A percentile compares a stretch with the other conserved stretches of the same genome.
Conservation (phyloP, 2,113 vertebrate genomes). For the Cololabis saira region DNA sequence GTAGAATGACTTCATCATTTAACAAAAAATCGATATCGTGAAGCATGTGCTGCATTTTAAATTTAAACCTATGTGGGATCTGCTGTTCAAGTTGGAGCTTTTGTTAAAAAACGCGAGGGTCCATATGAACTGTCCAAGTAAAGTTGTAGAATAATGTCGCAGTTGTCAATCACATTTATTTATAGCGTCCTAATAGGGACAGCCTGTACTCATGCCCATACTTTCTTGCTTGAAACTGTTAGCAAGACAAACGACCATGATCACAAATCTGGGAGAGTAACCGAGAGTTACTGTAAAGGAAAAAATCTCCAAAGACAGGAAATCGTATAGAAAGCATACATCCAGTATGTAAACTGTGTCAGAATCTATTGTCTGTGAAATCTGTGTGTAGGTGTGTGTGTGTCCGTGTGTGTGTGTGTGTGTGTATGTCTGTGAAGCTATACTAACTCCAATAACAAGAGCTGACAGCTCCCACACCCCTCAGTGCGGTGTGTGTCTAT, state of each 20-base stretch:
- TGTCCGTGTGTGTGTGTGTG: conserved; percentile 4
- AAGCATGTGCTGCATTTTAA: too few relatives aligned
- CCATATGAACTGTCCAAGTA: background rate
- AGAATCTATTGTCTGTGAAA: conserved; percentile 34
- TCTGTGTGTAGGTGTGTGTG: conserved; percentile 11
- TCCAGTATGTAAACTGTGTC: conserved; percentile 48
- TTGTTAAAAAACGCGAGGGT: background rate
- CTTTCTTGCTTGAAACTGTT: conserved; percentile 22
- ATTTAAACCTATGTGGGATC: too few relatives aligned
- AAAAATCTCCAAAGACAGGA: conserved; percentile 39
- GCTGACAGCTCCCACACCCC: conserved; percentile 84
- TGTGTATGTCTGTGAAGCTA: conserved; percentile 62
- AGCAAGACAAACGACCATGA: conserved; percentile 35
- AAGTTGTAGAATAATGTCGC: conserved; percentile 7
- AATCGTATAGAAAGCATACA: conserved; percentile 38
- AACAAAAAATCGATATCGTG: too few relatives aligned
- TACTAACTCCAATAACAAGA: conserved; percentile 80
- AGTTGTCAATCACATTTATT: conserved; percentile 4
- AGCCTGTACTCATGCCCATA: background rate
- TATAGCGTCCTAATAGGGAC: background rate
- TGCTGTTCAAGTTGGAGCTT: background rate
- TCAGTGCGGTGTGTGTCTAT: conserved; percentile 79
- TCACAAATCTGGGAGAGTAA: conserved; percentile 33
- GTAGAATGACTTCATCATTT: too few relatives aligned
- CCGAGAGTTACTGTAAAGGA: conserved; percentile 36